Conservation (phyloP, 2,888 invertebrate species). For the Yponomeuta cagnagella region DNA sequence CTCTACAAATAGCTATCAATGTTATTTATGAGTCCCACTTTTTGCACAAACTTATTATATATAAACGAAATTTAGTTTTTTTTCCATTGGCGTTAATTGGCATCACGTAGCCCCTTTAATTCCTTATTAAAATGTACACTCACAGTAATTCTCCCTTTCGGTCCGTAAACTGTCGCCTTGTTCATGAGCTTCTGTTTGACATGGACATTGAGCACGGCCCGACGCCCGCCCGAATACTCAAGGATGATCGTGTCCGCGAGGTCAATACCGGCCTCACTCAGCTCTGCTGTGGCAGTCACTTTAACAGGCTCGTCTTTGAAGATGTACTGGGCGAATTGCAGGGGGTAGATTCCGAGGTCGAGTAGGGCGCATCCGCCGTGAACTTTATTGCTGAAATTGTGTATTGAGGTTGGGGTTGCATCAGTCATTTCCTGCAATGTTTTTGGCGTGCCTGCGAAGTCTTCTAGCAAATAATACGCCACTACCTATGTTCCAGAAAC, state of each 20-base stretch:
- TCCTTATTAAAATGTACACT: conserved; percentile 2
- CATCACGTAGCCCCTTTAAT: background rate
- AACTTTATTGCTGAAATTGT: conserved; percentile 75
- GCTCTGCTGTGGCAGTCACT: conserved; percentile 80
- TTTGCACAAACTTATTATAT: too few species aligned
- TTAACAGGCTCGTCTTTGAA: conserved; percentile 82
- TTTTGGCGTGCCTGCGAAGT: too few species aligned
- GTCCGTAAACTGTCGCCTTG: conserved; percentile 79
- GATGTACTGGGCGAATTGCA: conserved; percentile 83
- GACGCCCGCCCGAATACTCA: conserved; percentile 76
- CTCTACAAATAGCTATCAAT: too few species aligned
- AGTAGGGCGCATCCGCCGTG: conserved; percentile 87
- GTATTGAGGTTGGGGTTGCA: background rate
- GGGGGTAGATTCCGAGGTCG: conserved; percentile 85
- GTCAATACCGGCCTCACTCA: conserved; percentile 85
- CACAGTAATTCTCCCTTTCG: conserved; percentile 78
- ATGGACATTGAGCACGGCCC: conserved; percentile 77
- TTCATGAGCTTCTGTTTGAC: conserved; percentile 69
- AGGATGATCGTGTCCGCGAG: conserved; percentile 77
- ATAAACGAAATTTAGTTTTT: too few species aligned
- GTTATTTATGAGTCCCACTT: too few species aligned
- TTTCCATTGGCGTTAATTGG: too few species aligned
- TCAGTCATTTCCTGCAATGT: too few species aligned
- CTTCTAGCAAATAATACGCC: too few species aligned
- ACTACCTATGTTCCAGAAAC: background rate